Conservation (phyloP, 1,140 invertebrate species). For the Drusus annulatus region DNA sequence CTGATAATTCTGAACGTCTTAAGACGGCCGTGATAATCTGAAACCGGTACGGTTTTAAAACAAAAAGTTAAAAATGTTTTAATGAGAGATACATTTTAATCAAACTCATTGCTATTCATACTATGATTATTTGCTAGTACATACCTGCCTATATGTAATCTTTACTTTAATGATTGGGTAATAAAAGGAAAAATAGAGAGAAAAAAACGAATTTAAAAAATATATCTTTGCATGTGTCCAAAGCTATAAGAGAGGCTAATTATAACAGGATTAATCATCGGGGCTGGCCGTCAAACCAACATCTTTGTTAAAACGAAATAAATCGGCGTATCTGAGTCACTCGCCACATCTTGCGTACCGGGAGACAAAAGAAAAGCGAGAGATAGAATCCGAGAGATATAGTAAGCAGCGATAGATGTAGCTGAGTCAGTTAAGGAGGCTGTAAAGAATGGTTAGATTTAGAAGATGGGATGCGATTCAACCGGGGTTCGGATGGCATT, state of each 20-base stretch:
- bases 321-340: neutral
- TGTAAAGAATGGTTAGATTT: neutral
- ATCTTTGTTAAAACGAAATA: conserved; percentile 11
- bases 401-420: neutral
- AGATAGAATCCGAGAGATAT: neutral
- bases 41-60: no score
- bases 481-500: no score
- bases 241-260: conserved; percentile 5
- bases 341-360: neutral
- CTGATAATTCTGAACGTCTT: no score
- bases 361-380: neutral
- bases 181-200: no score
- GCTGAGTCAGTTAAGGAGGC: neutral
- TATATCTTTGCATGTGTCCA: neutral
- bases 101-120: no score
- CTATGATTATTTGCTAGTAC: no score
- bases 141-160: no score
- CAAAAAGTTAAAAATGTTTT: no score
- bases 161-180: no score
- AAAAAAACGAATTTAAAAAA: neutral
- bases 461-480: neutral
- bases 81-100: no score
- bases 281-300: conserved; percentile 7
- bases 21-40: no score
- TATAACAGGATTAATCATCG: conserved; percentile 24